These are phyloP conservation scores for Camarhynchus parvulus DNA, from an alignment of 2,113 vertebrate species.

Conservation along the genomic window DNA sequence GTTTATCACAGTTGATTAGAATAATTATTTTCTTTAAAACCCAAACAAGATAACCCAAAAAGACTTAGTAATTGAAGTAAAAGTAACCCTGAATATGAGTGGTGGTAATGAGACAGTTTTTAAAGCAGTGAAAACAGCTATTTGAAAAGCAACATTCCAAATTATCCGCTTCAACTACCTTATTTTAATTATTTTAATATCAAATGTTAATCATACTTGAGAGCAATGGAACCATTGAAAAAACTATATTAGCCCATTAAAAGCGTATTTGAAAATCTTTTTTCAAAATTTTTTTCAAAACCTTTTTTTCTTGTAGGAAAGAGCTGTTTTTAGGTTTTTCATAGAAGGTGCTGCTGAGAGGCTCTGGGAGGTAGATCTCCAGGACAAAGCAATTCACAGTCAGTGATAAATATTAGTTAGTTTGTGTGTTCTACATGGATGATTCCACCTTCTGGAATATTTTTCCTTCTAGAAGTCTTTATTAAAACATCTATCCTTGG, in stretches of 20 bases:
- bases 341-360: background rate
- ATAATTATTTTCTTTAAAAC: background rate
- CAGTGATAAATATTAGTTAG: background rate
- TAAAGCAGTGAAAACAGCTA: background rate
- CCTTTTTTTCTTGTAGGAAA: background rate
- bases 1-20: background rate
- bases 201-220: background rate
- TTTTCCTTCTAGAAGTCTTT: background rate
- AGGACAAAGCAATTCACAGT: fast-evolving
- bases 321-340: background rate
- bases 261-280: background rate
- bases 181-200: background rate
- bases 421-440: background rate
- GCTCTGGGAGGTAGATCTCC: background rate
- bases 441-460: background rate
- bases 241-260: background rate
- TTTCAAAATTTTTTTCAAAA: background rate
- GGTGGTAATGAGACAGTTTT: background rate
- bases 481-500: background rate
- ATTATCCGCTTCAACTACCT: background rate
- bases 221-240: background rate
- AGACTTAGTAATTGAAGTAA: background rate
- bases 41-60: background rate
- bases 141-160: background rate
- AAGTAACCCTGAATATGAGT: background rate